Evolutionary conservation across 2,797 vertebrate species (phyloP), one percentile per base, ranked within the genome.

Genomic region (Mormyrops boulengeri): DNA sequence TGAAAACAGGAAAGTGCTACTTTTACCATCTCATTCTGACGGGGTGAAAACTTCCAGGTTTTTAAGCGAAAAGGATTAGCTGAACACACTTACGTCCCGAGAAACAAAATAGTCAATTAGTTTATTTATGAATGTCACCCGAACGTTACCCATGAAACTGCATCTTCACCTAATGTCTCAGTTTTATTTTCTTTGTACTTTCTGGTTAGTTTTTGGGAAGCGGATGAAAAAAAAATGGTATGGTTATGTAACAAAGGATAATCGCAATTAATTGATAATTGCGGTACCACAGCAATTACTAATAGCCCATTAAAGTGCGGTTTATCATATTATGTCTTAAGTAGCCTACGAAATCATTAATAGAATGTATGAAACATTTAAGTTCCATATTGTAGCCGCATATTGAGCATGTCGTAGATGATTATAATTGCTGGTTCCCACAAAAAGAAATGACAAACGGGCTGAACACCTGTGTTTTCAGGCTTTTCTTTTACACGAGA

Each of bases 31-130:
- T 97, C 95, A 90, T 97, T 97, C 95, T 91, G 90, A 92, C 89
- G 69, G 94, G 93, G 96, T 95, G 97, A 97, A 95, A 96, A 94
- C 91, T 92, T 93, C 92, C 96, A 95, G 93, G 91, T 95, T 91
- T 95, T 89, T 91, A 92, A 94, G 88, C 89, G 89, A 91, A 91
- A 94, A 53, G 95, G 94, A 96, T 97, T 97, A 97, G 94, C 93
- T 95, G 95, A 96, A 92, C 96, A 96, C 96, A 97, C 96, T 94
- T 41, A 38, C 30, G 95, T 96, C 96, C 97, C 96, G 95, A 92
- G 93, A 95, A 95, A 94, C 95, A 94, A 96, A 95, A 94, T 50
- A 90, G 87, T 38, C 91, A 94, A 94, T 96, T 95, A 95, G 93
- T 93, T 93, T 92, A 94, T 94, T 92, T 92, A 93, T 94, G 92